A percentile compares a stretch with the other conserved stretches of the same genome.
phyloP scores from a whole-genome alignment of 2,888 invertebrate species.

The Brenthis hecate region DNA sequence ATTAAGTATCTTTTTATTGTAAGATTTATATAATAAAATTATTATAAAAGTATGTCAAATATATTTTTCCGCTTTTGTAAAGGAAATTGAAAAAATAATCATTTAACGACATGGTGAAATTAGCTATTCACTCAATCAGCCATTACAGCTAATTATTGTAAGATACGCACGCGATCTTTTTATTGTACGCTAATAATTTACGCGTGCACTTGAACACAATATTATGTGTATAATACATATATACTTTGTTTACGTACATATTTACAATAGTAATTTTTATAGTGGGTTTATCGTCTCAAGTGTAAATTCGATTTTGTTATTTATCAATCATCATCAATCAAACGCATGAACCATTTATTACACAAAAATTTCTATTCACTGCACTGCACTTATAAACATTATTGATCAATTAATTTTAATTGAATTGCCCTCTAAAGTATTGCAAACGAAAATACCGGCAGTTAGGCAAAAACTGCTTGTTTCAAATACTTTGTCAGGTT shows the following conservation, averaged over 20 bases:
- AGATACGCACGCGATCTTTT: slow-evolving; percentile 31
- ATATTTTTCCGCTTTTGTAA: slow-evolving; percentile 9
- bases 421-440: slow-evolving; percentile 1
- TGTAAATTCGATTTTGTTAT: too few relatives aligned
- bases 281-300: too few relatives aligned
- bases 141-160: slow-evolving; percentile 12
- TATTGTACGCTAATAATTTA: slow-evolving; percentile 21
- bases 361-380: too few relatives aligned
- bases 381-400: not conserved
- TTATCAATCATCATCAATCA: too few relatives aligned
- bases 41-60: not conserved
- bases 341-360: too few relatives aligned
- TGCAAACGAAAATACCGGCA: not conserved
- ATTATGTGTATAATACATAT: not conserved
- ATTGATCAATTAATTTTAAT: not conserved
- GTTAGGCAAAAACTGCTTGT: not conserved
- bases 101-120: slow-evolving; percentile 30
- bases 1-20: too few relatives aligned
- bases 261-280: too few relatives aligned
- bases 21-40: too few relatives aligned
- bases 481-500: slow-evolving; percentile 7
- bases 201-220: slow-evolving; percentile 11
- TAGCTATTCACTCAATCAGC: slow-evolving; percentile 17
- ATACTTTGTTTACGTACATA: not conserved
- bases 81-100: slow-evolving; percentile 25